Evolutionary conservation across 1,140 invertebrate species (phyloP).

Genomic region (Steinernema khuongi): DNA sequence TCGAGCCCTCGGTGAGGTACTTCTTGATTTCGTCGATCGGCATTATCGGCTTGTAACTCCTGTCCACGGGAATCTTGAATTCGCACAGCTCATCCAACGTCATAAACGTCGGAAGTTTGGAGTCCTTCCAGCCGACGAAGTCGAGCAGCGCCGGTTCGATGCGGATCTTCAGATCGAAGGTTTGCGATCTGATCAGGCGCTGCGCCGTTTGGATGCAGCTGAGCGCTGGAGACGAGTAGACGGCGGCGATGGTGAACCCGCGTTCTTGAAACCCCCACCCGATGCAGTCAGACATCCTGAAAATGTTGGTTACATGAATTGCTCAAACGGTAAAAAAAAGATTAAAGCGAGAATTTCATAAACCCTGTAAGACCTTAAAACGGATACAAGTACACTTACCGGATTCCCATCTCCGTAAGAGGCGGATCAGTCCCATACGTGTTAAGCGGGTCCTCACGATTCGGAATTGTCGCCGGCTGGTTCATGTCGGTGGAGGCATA

Average conservation of each 20-base stretch:
- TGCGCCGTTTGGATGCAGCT: conserved; percentile 9
- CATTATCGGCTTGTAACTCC: not conserved
- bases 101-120: not conserved
- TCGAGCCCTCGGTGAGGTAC: not conserved
- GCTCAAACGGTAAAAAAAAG: too few relatives aligned
- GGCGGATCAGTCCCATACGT: not conserved
- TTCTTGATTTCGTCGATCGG: not conserved
- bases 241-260: not conserved
- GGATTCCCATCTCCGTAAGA: not conserved
- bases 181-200: not conserved
- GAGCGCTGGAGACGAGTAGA: not conserved
- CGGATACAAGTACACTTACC: not conserved
- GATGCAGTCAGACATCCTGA: not conserved
- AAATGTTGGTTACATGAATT: too few relatives aligned
- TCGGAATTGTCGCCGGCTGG: not conserved
- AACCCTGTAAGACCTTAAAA: not conserved
- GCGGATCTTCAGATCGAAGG: not conserved
- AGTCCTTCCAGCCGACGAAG: not conserved
- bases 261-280: not conserved
- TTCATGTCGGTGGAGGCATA: conserved; percentile 6
- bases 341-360: not conserved
- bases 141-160: not conserved
- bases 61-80: not conserved
- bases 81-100: not conserved
- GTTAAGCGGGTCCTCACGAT: not conserved